phyloP scores from a whole-genome alignment of 2,888 invertebrate species.

The Sphinx pinastri region DNA sequence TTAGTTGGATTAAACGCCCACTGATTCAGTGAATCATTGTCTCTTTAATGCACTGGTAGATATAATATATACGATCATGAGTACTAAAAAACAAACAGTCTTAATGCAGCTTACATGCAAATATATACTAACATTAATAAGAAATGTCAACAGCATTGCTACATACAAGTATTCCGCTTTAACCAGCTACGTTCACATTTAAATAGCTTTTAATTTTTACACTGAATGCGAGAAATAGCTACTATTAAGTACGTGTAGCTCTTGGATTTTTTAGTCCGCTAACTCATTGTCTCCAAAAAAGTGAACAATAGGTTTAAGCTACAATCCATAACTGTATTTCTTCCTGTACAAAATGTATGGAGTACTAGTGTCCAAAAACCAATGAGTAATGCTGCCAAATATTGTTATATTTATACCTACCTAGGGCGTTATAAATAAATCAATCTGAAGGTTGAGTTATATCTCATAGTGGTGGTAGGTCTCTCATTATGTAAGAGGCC shows the following conservation, averaged over 20 bases:
- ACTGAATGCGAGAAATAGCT: not conserved
- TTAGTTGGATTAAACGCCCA: slow-evolving; percentile 4
- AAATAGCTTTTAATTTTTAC: not conserved
- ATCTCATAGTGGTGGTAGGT: too few species aligned
- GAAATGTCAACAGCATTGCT: slow-evolving; percentile 16
- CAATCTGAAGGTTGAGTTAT: too few species aligned
- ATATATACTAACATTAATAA: slow-evolving; percentile 3
- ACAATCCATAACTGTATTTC: slow-evolving; percentile 22
- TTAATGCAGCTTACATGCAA: slow-evolving; percentile 18
- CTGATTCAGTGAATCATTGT: slow-evolving; percentile 1
- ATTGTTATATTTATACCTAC: too few species aligned
- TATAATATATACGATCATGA: not conserved
- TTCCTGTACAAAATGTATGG: slow-evolving; percentile 7
- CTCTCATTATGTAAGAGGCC: too few species aligned
- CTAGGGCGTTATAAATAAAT: too few species aligned
- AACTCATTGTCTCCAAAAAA: slow-evolving; percentile 12
- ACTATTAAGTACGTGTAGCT: not conserved
- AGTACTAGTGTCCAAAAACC: not conserved
- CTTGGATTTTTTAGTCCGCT: slow-evolving; percentile 2
- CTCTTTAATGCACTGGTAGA: not conserved
- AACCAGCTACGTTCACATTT: not conserved
- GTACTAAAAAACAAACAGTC: not conserved
- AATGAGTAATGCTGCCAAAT: too few species aligned
- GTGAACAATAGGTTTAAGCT: slow-evolving; percentile 17
- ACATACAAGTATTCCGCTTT: not conserved